Percentiles rank a stretch among this genome's conserved stretches.
phyloP scores from a whole-genome alignment of 2,888 invertebrate genomes.

The Polydrusus tereticollis region DNA sequence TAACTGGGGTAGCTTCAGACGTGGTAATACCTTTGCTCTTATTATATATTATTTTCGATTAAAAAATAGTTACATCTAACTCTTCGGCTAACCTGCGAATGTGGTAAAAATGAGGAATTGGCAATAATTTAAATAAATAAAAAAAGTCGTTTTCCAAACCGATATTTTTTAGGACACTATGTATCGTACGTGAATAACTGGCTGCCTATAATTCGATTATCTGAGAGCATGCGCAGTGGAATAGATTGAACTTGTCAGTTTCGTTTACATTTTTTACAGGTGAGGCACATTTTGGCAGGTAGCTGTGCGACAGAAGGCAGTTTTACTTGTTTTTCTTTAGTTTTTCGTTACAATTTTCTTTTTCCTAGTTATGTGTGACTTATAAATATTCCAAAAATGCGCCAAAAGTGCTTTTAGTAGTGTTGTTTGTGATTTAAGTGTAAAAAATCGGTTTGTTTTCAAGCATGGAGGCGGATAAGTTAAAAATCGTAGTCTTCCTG shows the following conservation, averaged over 20 bases:
- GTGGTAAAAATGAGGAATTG: too few species aligned
- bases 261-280: conserved; percentile 43
- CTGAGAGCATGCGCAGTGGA: background rate
- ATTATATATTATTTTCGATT: too few species aligned
- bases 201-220: background rate
- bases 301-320: conserved; percentile 17
- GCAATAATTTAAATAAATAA: too few species aligned
- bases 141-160: too few species aligned
- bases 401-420: background rate
- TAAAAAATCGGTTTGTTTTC: conserved; percentile 21
- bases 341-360: conserved; percentile 19
- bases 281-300: conserved; percentile 39
- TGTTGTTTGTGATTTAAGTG: conserved; percentile 11
- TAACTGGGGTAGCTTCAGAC: too few species aligned
- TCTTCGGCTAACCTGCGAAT: too few species aligned
- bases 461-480: conserved; percentile 27
- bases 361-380: conserved; percentile 14
- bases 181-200: background rate
- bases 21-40: too few species aligned
- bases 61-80: too few species aligned
- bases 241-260: conserved; percentile 3
- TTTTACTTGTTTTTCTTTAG: conserved; percentile 10
- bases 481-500: conserved; percentile 16
- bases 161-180: background rate
- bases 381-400: conserved; percentile 3